Base-by-base conservation (phyloP, 2,797 vertebrate genomes). In the Morelia viridis region DNA sequence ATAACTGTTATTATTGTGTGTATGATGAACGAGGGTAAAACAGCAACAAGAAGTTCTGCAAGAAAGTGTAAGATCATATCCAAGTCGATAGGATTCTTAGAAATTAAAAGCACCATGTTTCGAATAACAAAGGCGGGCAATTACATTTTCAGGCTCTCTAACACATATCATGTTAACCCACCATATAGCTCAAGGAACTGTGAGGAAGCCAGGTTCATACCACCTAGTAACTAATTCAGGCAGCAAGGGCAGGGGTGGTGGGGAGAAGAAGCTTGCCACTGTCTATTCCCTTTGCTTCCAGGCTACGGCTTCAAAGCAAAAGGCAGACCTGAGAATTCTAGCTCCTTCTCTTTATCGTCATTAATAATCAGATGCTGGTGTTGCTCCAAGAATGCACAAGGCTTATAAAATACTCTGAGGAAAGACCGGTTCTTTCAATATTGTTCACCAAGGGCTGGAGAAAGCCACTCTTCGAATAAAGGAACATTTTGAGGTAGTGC, bases 91-190 rank as follows among this genome's bases (percentile, higher is more conserved):
- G 1, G 50, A 57, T 31, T 89, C 53, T 85, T 84, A 88, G 41
- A 91, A 88, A 91, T 62, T 31, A 89, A 58, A 92, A 92, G 62
- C 31, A 85, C 61, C 57, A 56, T 9, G 6, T 53, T 85, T 92
- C 17, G 35, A 85, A 89, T 19, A 76, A 85, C 53, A 92, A 92
- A 89, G 71, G 10, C n/a, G n/a, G 24, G 24, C 53, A 46, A 85
- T 50, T 50, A 15, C 2, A n/a, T 68, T 92, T 50, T 60, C 80
- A 85, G 26, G 62, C 53, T 89, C 26, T 13, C n/a, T 26, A 62
- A 26, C 53, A 71, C 11, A 35, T 92, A 62, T 89, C 28, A 50
- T 50, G 31, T 9, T 85, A 76, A 89, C 61, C 10, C 76, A 68
- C 12, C 26, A 4, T n/a, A 22, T 31, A 65, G 26, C 91, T 68